phyloP scores from a whole-genome alignment of 2,797 vertebrate species.

The Sebastes matsubarae region DNA sequence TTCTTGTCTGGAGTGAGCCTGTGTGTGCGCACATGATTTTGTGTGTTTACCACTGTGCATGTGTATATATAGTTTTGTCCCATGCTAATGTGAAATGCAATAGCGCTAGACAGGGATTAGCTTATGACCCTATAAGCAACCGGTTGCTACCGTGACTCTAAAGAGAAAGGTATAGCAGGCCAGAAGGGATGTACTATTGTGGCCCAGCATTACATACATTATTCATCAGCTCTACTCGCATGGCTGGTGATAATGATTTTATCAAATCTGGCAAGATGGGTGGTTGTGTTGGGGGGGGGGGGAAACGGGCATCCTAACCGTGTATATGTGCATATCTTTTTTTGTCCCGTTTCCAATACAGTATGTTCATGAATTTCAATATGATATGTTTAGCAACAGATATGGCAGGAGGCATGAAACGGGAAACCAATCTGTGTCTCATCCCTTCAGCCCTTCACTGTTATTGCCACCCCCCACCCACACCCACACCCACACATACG shows the following conservation, averaged over 20 bases:
- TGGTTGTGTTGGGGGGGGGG: constrained; percentile 12
- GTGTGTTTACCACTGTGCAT: not conserved
- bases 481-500: not conserved
- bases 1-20: not conserved
- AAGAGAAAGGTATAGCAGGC: constrained; percentile 49
- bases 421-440: constrained; percentile 42
- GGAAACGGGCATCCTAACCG: constrained; percentile 1
- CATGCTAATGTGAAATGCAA: constrained; percentile 68
- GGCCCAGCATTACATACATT: constrained; percentile 70
- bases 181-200: constrained; percentile 55
- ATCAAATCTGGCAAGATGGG: constrained; percentile 73
- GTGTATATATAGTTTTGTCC: constrained; percentile 1
- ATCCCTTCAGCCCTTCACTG: constrained; percentile 27
- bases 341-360: constrained; percentile 44
- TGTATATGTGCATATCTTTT: constrained; percentile 31
- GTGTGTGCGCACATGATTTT: constrained; percentile 6
- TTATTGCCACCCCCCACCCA: constrained; percentile 23
- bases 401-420: constrained; percentile 38
- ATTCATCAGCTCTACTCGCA: constrained; percentile 73
- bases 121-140: constrained; percentile 50
- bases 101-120: constrained; percentile 57
- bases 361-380: constrained; percentile 62
- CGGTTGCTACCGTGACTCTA: constrained; percentile 43
- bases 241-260: constrained; percentile 74
- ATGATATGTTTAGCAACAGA: constrained; percentile 40